Base-by-base conservation (phyloP, 1,140 invertebrate species). In the Idris sp. region DNA sequence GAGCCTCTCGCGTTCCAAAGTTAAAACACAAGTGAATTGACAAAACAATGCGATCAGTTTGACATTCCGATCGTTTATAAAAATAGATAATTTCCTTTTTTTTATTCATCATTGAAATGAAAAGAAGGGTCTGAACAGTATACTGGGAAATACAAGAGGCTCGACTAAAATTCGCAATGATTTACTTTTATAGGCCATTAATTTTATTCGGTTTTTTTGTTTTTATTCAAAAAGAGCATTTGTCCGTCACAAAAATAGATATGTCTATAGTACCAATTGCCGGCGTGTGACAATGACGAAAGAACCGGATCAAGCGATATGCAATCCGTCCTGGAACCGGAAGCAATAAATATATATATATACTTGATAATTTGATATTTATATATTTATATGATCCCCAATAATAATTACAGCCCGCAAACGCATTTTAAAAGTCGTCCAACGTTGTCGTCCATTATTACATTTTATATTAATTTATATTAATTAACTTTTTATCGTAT, bases 171-270 rank as follows among this genome's bases (percentile, higher is more conserved):
- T 18, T 64, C 5, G 9, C 16, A 31, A 14, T 16, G 6, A 61
- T 48, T 18, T 53, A 4, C 18, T 51, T 48, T 64, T 49, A 56
- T 72, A 72, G 56, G 49, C 43, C 49, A 72, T 62, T 56, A 35
- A 62, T 61, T 61, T 25, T 71, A 53, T 30, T 56, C 56, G 36
- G 28, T 53, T 54, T 53, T 53, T 46, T 64, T 64, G 28, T 26
- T 58, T 68, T 56, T 56, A 22, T 59, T 26, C 51, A 59, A 61
- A 65, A 59, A 38, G 46, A 15, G 36, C 69, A 59, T 59, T 30
- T 53, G 40, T 74, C 22, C 69, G 53, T 74, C 69, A 59, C 59
- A 74, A 74, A 74, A 74, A 74, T 65, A 74, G 69, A 74, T 74
- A 74, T 65, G 69, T 74, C 33, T 73, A 38, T 59, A 28, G 15